Evolutionary conservation across 2,888 invertebrate species (phyloP), one percentile per base, ranked within the genome.

Genomic region (Listrodromus nycthemerus): DNA sequence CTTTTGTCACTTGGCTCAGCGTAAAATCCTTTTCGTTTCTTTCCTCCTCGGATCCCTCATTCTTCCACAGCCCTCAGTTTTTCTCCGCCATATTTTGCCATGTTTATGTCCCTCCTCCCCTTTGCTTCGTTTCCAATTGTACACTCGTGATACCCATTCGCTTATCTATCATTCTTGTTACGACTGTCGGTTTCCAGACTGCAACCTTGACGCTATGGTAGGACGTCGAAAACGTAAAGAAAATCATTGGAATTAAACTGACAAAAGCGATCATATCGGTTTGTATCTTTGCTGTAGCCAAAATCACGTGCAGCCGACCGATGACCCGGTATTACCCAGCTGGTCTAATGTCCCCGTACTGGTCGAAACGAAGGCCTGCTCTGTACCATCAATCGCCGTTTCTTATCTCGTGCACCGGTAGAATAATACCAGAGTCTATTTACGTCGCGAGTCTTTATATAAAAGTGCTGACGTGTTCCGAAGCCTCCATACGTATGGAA

Each of bases 91-190:
- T 27, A 61, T 52, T 63, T 69, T 30, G 41, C 82, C 80, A 61
- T 66, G 66, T 79, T 75, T 83, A 85, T 70, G 30, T 79, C 76
- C 81, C 75, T 75, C 77, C 73, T 33, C 67, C 79, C 80, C 77
- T 82, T 75, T 81, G 37, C 78, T 75, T 74, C 83, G 66, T 76
- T 69, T 83, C 80, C 83, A 85, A 88, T 87, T 88, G 86, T 88
- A 87, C 85, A n/a, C n/a, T n/a, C n/a, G n/a, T n/a, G n/a, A n/a
- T n/a, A n/a, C n/a, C n/a, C n/a, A n/a, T n/a, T n/a, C n/a, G n/a
- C n/a, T n/a, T n/a, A n/a, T n/a, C n/a, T n/a, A n/a, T n/a, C n/a
- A 87, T 89, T 90, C 89, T 91, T 90, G 92, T 92, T 90, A 90
- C 85, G 78, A 82, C 82, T 87, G 88, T 87, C 30, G 6, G 5